A percentile compares a stretch with the other conserved stretches of the same genome.
phyloP scores from a whole-genome alignment of 2,888 invertebrate species.

The Pandemis cinnamomeana region DNA sequence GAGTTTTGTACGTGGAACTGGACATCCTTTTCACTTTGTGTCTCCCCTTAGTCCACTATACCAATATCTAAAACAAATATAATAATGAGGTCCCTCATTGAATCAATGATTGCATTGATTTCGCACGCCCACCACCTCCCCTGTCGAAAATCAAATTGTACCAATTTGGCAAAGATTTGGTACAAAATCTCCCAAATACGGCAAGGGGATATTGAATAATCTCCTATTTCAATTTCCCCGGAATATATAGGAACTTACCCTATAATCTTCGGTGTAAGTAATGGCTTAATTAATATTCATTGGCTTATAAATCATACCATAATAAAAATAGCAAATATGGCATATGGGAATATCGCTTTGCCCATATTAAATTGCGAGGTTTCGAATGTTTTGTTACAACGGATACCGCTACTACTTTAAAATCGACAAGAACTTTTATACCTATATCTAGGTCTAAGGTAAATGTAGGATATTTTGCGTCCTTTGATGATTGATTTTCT shows the following conservation, averaged over 20 bases:
- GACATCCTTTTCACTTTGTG: neutral
- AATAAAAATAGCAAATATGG: conserved; percentile 24
- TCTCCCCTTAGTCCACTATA: neutral
- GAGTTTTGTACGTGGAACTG: neutral
- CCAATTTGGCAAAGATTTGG: conserved; percentile 55
- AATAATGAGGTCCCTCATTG: conserved; percentile 36
- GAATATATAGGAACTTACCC: conserved; percentile 38
- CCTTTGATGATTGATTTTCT: too few species aligned
- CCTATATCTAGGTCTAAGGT: too few species aligned
- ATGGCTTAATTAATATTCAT: conserved; percentile 41
- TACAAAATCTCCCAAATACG: conserved; percentile 50
- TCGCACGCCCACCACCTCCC: conserved; percentile 48
- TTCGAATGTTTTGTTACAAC: neutral
- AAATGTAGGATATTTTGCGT: too few species aligned
- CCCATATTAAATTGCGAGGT: neutral
- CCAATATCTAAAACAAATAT: conserved; percentile 27
- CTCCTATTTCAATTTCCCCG: conserved; percentile 52
- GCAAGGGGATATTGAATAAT: conserved; percentile 49
- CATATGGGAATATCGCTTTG: conserved; percentile 32
- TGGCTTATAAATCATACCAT: conserved; percentile 35
- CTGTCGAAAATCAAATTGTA: conserved; percentile 51
- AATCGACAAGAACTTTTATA: too few species aligned
- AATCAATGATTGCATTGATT: conserved; percentile 45
- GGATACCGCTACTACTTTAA: too few species aligned
- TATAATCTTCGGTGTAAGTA: conserved; percentile 32